phyloP scores from a whole-genome alignment of 1,140 invertebrate genomes.

The Danaus melanippus region DNA sequence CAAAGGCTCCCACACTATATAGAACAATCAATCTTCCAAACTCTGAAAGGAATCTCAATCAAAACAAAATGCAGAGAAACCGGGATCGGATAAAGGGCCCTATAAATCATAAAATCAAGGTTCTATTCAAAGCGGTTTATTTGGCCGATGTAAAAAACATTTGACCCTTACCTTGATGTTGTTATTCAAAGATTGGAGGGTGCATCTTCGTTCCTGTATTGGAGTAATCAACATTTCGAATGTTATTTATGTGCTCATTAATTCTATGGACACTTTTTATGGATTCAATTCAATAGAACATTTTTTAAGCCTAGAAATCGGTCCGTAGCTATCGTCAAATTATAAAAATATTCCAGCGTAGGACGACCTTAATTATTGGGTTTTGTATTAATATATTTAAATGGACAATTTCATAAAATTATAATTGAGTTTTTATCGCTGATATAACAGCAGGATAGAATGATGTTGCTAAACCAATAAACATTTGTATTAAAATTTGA shows the following conservation, averaged over 20 bases:
- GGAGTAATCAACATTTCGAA: slow-evolving; percentile 47
- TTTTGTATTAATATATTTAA: slow-evolving; percentile 34
- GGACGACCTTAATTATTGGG: slow-evolving; percentile 45
- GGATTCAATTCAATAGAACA: slow-evolving; percentile 21
- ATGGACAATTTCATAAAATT: too few species aligned
- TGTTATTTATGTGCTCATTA: slow-evolving; percentile 63
- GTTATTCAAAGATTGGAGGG: slow-evolving; percentile 41
- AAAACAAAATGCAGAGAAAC: slow-evolving; percentile 65
- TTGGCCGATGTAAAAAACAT: slow-evolving; percentile 50
- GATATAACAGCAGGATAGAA: too few species aligned
- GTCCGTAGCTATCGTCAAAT: slow-evolving; percentile 10
- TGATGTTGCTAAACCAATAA: too few species aligned
- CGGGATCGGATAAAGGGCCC: slow-evolving; percentile 56
- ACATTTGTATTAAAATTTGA: too few species aligned
- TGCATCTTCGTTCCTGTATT: slow-evolving; percentile 58
- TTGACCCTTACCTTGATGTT: slow-evolving; percentile 38
- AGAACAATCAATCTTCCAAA: slow-evolving; percentile 67
- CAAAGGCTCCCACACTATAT: slow-evolving; percentile 61
- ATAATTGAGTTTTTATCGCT: too few species aligned
- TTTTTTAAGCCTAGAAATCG: slow-evolving; percentile 24
- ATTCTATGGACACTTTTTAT: slow-evolving; percentile 53
- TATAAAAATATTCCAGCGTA: slow-evolving; percentile 24
- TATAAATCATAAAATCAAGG: slow-evolving; percentile 71
- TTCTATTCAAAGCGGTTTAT: slow-evolving; percentile 59
- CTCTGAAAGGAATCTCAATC: slow-evolving; percentile 66